A percentile compares a stretch with the other conserved stretches of the same genome.
Evolutionary conservation across 2,797 vertebrate species (phyloP).

Genomic region (Acrocephalus scirpaceus): DNA sequence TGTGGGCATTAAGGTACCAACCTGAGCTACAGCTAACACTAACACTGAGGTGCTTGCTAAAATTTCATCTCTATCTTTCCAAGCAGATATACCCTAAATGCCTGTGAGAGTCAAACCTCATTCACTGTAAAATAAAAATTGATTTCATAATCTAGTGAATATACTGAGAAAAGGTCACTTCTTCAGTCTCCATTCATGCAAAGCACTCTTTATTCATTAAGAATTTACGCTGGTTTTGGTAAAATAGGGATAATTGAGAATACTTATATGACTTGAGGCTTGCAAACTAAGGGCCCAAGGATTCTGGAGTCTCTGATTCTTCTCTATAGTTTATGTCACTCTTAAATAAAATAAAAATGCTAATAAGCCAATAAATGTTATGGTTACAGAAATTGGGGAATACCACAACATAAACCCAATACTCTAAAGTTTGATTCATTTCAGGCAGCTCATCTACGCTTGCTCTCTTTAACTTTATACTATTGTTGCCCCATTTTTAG

Average conservation of each 20-base stretch:
- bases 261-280: not conserved
- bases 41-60: not conserved
- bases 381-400: not conserved
- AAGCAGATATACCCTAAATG: not conserved
- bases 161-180: not conserved
- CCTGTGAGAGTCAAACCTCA: not conserved
- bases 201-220: not conserved
- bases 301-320: not conserved
- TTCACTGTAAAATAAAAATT: not conserved
- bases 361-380: not conserved
- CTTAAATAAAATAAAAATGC: not conserved
- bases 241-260: not conserved
- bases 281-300: not conserved
- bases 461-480: not conserved
- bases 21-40: not conserved
- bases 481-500: not conserved
- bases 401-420: not conserved
- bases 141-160: not conserved
- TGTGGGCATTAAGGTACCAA: not conserved
- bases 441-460: not conserved
- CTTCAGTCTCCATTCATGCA: not conserved
- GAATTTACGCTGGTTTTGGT: not conserved
- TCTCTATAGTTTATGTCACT: not conserved
- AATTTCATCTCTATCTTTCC: not conserved
- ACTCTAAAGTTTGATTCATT: not conserved